Base-by-base conservation (phyloP, 2,797 vertebrate genomes). In the Distichodus sexfasciatus region DNA sequence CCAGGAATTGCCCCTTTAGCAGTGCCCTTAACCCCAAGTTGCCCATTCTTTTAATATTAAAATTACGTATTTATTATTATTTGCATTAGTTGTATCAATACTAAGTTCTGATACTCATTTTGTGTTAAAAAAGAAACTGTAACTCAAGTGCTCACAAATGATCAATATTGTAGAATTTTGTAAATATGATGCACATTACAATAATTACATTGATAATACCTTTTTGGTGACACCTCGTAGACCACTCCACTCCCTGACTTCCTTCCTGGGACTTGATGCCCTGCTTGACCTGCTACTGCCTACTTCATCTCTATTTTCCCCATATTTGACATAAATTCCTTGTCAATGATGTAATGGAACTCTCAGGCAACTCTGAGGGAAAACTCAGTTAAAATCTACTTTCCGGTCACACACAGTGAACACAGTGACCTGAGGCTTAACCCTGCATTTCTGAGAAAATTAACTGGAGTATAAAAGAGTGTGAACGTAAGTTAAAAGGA, bases 321-420 rank as follows among this genome's bases (percentile, higher is more conserved):
- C n/a, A n/a, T n/a, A n/a, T 47, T 23, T 54, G 40, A 60, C 28
- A 15, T 19, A 53, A 46, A 76, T 76, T 63, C 46, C 44, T 54
- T 9, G 0, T 31, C 14, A 58, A 69, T 69, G 69, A 70, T 63
- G 44, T 72, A 63, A 67, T 59, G 65, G 36, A 69, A 63, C n/a
- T n/a, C n/a, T n/a, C n/a, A n/a, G n/a, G 24, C 46, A 47, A n/a
- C 23, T 43, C 26, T 57, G 23, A 65, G 23, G 23, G 23, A 12
- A 51, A 26, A 66, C 68, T 66, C 58, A 60, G 40, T 65, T 35
- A 41, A 57, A 66, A 48, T 31, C 8, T 59, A 3, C 64, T 33
- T 57, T 46, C 46, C 23, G 28, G 23, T 65, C 31, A 59, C 35
- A 41, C 61, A 35, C 46, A 43, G 33, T 38, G 33, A 50, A 66